Evolutionary conservation across 2,888 invertebrate genomes (phyloP), one percentile per base, ranked within the genome.

Genomic region (Diploptera punctata): DNA sequence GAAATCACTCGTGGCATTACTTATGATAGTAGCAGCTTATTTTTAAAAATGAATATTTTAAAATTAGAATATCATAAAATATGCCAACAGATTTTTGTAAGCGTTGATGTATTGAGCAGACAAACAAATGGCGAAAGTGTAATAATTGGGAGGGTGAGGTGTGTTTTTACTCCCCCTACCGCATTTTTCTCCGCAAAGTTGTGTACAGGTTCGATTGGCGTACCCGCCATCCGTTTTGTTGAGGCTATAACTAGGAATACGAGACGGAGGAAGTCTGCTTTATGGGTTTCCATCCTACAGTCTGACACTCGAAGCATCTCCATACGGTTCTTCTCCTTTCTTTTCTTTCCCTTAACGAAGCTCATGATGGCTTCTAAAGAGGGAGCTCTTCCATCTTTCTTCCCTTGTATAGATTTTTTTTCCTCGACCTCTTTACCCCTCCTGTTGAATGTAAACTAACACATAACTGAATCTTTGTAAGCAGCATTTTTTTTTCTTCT

Each of bases 191-290:
- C 33, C 31, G 29, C 49, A 33, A 44, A 18, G 44, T 67, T 67
- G 10, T 61, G 69, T 70, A 57, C 31, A 33, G 44, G 74, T 74
- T 74, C 72, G 74, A 74, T 74, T 72, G 74, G 74, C 72, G 74
- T 74, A 67, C 61, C 60, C 26, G 57, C 70, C 72, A 74, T 74
- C 70, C 70, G 69, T 73, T 74, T 74, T 72, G 70, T 69, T 74
- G 62, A 67, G 72, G 74, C 74, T 61, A 74, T 74, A 74, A 74
- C 74, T 74, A 68, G 72, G 72, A 68, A 72, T 61, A 65, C 62
- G 70, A 73, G 68, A 69, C 31, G 62, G 62, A 71, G 74, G 68
- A 71, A 68, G 71, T 65, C 52, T 62, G 62, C 62, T 70, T 70
- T 70, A 70, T 70, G 70, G 70, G 70, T 70, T 70, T 62, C 47